Evolutionary conservation across 1,140 invertebrate species (phyloP).

Genomic region (Achroia grisella): DNA sequence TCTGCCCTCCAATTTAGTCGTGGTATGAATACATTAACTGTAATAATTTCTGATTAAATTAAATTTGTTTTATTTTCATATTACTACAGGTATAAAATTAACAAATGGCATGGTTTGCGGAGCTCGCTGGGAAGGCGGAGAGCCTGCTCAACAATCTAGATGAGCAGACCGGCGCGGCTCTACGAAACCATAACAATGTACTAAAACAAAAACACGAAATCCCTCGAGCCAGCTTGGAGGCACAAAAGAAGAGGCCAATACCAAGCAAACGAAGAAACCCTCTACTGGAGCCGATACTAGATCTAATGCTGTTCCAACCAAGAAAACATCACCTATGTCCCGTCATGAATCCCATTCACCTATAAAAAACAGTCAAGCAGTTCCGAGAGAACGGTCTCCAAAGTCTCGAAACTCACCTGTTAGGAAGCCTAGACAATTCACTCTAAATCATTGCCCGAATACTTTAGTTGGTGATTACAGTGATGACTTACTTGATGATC

Average conservation of each 20-base stretch:
- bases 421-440: conserved; percentile 27
- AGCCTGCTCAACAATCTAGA: conserved; percentile 89
- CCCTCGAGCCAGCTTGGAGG: conserved; percentile 18
- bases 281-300: conserved; percentile 19
- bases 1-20: no score
- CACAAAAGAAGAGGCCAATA: conserved; percentile 24
- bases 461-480: conserved; percentile 35
- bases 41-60: no score
- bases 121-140: conserved; percentile 90
- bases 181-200: conserved; percentile 47
- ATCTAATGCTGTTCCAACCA: conserved; percentile 15
- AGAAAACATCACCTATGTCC: conserved; percentile 20
- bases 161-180: conserved; percentile 84
- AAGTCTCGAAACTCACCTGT: conserved; percentile 15
- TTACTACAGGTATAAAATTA: conserved; percentile 10
- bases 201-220: conserved; percentile 37
- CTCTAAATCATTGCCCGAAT: conserved; percentile 33
- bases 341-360: conserved; percentile 13
- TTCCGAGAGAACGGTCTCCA: conserved; percentile 9
- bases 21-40: no score
- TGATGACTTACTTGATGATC: no score
- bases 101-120: conserved; percentile 88
- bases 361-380: conserved; percentile 18
- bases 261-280: conserved; percentile 27
- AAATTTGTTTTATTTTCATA: no score